Evolutionary conservation across 1,140 invertebrate species (phyloP).

Genomic region (Drosophila orena): DNA sequence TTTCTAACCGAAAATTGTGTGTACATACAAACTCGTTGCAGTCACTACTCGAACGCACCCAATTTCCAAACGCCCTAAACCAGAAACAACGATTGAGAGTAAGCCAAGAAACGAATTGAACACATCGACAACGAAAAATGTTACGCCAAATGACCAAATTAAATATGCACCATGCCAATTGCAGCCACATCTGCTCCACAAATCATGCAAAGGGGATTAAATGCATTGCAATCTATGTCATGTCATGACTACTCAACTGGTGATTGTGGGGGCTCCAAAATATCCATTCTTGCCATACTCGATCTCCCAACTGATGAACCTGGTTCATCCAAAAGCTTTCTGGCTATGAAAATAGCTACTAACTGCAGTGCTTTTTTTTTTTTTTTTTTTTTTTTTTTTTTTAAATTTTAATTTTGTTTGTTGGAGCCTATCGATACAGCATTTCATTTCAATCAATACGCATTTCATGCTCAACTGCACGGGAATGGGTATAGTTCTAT

Average conservation of each 20-base stretch:
- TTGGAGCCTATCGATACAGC: too few species aligned
- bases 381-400: too few species aligned
- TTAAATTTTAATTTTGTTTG: too few species aligned
- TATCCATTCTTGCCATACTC: too few species aligned
- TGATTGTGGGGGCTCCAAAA: too few species aligned
- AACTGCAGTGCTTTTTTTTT: too few species aligned
- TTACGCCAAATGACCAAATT: background rate
- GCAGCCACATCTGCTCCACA: constrained; percentile 5
- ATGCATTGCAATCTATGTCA: background rate
- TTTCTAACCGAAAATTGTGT: constrained; percentile 64
- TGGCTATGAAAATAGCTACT: too few species aligned
- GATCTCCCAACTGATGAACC: too few species aligned
- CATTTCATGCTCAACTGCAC: background rate
- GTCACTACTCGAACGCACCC: constrained; percentile 95
- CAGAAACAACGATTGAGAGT: constrained; percentile 95
- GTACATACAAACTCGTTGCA: constrained; percentile 88
- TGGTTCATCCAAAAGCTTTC: too few species aligned
- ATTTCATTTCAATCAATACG: background rate
- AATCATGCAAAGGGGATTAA: constrained; percentile 1
- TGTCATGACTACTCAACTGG: too few species aligned
- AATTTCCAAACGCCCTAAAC: constrained; percentile 92
- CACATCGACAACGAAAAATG: constrained; percentile 3
- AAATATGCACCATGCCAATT: background rate
- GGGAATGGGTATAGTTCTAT: background rate
- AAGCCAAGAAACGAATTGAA: constrained; percentile 86